Percentiles rank a stretch among this genome's conserved stretches.
These are phyloP conservation scores for Chymomyza costata DNA, from an alignment of 1,140 invertebrate genomes.

Conservation along the genomic window DNA sequence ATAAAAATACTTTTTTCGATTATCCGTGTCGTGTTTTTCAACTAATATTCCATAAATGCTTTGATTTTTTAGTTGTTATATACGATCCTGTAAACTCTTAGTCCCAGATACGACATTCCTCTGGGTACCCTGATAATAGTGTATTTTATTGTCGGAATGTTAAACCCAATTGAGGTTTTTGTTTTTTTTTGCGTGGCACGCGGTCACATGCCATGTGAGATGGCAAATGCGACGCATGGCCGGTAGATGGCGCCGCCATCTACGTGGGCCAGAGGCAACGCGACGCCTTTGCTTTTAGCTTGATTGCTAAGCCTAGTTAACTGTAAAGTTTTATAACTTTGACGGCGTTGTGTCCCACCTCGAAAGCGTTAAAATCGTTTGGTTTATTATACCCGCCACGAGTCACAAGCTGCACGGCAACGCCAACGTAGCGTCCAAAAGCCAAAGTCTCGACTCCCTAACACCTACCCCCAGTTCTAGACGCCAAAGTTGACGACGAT, in stretches of 20 bases:
- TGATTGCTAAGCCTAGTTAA: conserved; percentile 73
- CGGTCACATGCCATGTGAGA: conserved; percentile 25
- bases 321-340: conserved; percentile 73
- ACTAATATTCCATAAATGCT: no score
- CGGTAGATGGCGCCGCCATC: conserved; percentile 65
- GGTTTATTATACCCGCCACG: conserved; percentile 67
- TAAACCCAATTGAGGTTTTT: conserved; percentile 20
- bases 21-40: no score
- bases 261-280: conserved; percentile 27
- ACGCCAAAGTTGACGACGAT: conserved; percentile 39
- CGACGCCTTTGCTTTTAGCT: conserved; percentile 73
- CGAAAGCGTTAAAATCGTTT: conserved; percentile 62
- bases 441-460: no score
- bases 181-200: conserved; percentile 19
- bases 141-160: no score
- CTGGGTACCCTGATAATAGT: no score
- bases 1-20: no score
- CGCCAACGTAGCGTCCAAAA: background rate
- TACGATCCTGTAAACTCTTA: no score
- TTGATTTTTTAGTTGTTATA: no score
- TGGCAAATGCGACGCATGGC: conserved; percentile 9
- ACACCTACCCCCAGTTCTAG: conserved; percentile 15
- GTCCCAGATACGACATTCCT: no score
- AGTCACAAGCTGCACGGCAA: no score
- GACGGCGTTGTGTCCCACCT: conserved; percentile 32